Base-by-base conservation (phyloP, 2,113 vertebrate species). In the Prunella himalayana region DNA sequence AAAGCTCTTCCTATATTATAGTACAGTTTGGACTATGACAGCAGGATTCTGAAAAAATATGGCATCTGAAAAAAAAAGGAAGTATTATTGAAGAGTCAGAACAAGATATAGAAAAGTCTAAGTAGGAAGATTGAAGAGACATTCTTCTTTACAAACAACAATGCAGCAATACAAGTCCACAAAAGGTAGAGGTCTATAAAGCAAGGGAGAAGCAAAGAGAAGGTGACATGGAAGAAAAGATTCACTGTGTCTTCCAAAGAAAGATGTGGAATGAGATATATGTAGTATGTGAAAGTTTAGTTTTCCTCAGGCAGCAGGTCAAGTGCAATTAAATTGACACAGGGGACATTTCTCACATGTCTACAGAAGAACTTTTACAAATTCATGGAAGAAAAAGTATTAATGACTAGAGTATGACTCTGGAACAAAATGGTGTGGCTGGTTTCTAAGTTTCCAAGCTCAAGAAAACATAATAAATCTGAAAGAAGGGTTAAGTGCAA, bases 121-220 rank as follows among this genome's bases (percentile, higher is more conserved):
- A 59, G 9, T 4, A 49, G 21, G 19, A 71, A 17, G 31, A 79
- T 42, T 68, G 59, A 45, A 73, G 28, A 66, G 1, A 45, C 1
- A 2, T 65, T 82, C 13, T 56, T 78, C 35, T 54, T 68, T 33
- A 21, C 21, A 39, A 81, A 39, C 25, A 84, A 45, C 28, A 86
- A 23, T 3, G 21, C 12, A 64, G 13, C 1, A 4, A 81, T 35
- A 41, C 7, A 68, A 50, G 7, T 33, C 4, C 0, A 1, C 35
- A 76, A 15, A 77, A 10, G 33, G 11, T 2, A 69, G 30, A 51
- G 4, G 5, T 51, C 15, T 51, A 16, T 51, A 73, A 81, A 73
- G 3, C 27, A 78, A 30, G 30, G 21, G 28, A 87, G 47, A 9
- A 51, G 13, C 9, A 87, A 87, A 90, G 9, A 54, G 25, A 33